Evolutionary conservation across 2,113 vertebrate species (phyloP).

Genomic region (Junco hyemalis): DNA sequence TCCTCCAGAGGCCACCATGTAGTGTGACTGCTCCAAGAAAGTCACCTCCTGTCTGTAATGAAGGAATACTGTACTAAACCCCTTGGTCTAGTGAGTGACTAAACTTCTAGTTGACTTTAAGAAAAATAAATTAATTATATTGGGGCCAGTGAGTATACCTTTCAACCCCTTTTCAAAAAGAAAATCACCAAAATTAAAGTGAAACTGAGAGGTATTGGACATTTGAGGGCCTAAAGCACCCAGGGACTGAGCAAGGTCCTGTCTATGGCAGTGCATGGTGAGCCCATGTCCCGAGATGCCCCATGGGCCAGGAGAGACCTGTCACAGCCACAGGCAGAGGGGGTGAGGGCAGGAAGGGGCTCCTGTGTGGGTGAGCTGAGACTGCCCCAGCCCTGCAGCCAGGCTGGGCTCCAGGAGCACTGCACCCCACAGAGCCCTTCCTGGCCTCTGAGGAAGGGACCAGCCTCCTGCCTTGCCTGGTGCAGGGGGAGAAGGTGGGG

Average conservation of each 20-base stretch:
- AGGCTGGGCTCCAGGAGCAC: background rate
- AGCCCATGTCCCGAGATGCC: accelerated
- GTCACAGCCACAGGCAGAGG: background rate
- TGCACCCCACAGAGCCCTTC: background rate
- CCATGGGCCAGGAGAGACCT: accelerated
- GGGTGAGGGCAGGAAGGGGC: background rate
- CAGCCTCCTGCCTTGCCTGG: background rate
- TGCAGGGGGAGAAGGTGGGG: accelerated
- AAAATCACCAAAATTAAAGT: background rate
- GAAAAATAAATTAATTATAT: background rate
- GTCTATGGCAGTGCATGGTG: accelerated
- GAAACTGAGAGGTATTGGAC: background rate
- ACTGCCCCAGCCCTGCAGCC: background rate
- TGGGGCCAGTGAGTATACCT: background rate
- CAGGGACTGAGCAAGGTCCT: background rate
- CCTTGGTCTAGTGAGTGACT: background rate
- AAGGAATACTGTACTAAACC: background rate
- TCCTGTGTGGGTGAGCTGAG: background rate
- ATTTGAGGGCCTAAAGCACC: background rate
- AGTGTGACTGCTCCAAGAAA: background rate
- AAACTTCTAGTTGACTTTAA: background rate
- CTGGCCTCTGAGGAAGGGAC: background rate
- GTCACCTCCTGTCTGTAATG: background rate
- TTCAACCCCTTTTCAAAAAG: background rate
- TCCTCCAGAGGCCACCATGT: background rate